Base-by-base conservation (phyloP, 1,140 invertebrate species). In the Macrobrachium nipponense region DNA sequence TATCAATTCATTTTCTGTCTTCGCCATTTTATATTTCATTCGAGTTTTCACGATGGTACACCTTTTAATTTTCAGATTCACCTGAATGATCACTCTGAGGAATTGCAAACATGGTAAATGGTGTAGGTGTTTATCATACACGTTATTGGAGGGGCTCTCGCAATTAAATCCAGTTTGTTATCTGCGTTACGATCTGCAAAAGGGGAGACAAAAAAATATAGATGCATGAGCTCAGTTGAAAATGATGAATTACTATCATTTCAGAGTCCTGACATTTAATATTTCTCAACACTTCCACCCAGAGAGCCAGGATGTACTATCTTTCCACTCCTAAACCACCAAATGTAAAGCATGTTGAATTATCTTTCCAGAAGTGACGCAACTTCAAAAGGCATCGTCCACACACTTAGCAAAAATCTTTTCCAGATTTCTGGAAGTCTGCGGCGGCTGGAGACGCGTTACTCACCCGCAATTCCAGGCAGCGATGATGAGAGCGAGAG, bases 1-100 rank as follows among this genome's bases (percentile, higher is more conserved):
- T 64, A 5, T n/a, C 27, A 51, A 62, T 44, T n/a, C 36, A 12
- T 80, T 80, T 44, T 80, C 79, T 68, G 70, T 80, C 70, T 70
- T 80, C 43, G 79, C 79, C 79, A 80, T 80, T 58, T 61, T 73
- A 73, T 43, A 18, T 44, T 27, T n/a, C 8, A 73, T 17, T 36
- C 17, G 6, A 44, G 27, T 51, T 44, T 14, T 73, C 27, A 17
- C 7, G 43, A 36, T 36, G 58, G n/a, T 51, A 73, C 27, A 51
- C 72, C 72, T 44, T 17, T 20, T 36, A 73, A 43, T n/a, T 73
- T 44, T 10, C 43, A 51, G 36, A 43, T 73, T 44, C 18, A 36
- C 14, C 43, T 14, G 43, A 44, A 72, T 72, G 43, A 72, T 43
- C 43, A 73, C 8, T 36, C 14, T 11, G 27, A 36, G 58, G 36